Conservation (phyloP, 2,797 vertebrate genomes). For the Dendrocincla fuliginosa region DNA sequence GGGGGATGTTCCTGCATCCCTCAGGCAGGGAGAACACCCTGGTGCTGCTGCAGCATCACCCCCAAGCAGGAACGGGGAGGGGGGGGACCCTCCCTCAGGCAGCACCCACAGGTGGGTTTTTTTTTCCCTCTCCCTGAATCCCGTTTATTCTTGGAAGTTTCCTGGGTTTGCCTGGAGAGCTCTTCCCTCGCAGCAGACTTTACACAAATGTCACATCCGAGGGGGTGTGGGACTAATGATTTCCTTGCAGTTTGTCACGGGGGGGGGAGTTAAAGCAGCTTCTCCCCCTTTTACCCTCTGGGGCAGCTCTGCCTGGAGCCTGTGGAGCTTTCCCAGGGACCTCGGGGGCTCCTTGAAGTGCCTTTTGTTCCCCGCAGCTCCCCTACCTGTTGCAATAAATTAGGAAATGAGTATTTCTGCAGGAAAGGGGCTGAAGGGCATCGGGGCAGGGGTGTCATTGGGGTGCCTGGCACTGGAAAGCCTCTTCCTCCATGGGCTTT, state of each 20-base stretch:
- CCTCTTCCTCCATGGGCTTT: fast-evolving
- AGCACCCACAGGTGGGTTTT: fast-evolving
- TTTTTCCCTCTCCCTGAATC: background rate
- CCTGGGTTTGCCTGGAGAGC: background rate
- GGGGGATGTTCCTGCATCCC: background rate
- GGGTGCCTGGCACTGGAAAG: background rate
- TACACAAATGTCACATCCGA: background rate
- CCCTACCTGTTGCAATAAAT: background rate
- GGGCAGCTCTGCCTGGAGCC: background rate
- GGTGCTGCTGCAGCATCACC: background rate
- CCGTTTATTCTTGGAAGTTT: background rate
- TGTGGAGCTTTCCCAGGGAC: background rate
- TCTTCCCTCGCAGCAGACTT: background rate
- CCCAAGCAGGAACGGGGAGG: background rate
- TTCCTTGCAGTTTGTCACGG: background rate
- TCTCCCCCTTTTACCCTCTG: background rate
- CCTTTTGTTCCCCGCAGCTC: background rate
- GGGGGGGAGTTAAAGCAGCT: background rate
- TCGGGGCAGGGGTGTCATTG: fast-evolving
- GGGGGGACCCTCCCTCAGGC: background rate
- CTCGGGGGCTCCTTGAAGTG: background rate
- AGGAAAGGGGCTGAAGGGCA: background rate
- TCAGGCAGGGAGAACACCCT: fast-evolving
- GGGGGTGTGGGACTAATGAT: background rate
- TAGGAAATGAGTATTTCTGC: background rate